Percentiles rank a stretch among this genome's conserved stretches.
Conservation (phyloP, 2,797 vertebrate genomes). For the Channallabes apus region DNA sequence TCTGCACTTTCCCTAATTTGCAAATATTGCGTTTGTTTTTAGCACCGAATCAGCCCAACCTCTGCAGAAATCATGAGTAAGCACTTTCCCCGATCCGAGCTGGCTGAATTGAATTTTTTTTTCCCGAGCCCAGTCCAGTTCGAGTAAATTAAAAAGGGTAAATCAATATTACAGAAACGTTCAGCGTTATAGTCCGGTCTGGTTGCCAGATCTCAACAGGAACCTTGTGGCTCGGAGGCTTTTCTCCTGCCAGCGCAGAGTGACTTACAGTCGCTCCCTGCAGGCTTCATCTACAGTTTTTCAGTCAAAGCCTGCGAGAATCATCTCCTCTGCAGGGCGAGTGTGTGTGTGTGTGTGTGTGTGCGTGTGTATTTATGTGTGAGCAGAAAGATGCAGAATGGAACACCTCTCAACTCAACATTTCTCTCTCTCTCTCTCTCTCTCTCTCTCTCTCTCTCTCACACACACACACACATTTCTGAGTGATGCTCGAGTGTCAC, state of each 20-base stretch:
- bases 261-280: constrained; percentile 31
- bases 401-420: not conserved
- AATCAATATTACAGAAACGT: constrained; percentile 45
- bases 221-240: constrained; percentile 33
- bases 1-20: constrained; percentile 10
- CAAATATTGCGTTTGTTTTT: constrained; percentile 30
- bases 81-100: not conserved
- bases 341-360: too few species aligned
- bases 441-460: not conserved
- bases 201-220: constrained; percentile 11
- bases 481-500: constrained; percentile 17
- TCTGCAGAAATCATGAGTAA: not conserved
- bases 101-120: constrained; percentile 4
- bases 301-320: constrained; percentile 31
- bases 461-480: constrained; percentile 9
- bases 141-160: constrained; percentile 45
- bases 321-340: constrained; percentile 23
- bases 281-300: constrained; percentile 7
- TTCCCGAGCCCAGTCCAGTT: not conserved
- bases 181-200: constrained; percentile 8
- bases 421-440: too few species aligned
- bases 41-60: not conserved
- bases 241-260: constrained; percentile 14
- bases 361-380: constrained; percentile 9
- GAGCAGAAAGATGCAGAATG: constrained; percentile 13